Conservation (phyloP, 2,113 vertebrate species). For the Ameiurus melas region DNA sequence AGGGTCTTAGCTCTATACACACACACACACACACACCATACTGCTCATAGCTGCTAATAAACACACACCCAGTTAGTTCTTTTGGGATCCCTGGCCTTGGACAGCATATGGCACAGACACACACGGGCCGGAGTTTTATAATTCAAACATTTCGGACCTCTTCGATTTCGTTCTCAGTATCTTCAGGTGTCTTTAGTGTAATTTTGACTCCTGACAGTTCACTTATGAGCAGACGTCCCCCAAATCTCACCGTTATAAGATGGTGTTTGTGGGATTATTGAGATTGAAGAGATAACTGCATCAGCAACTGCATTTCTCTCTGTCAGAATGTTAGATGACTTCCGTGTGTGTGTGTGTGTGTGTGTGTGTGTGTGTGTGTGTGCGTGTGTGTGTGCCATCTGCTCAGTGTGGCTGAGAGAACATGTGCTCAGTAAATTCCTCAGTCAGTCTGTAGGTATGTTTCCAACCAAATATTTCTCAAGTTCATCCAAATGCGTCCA, state of each 20-base stretch:
- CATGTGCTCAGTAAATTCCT: slow-evolving; percentile 22
- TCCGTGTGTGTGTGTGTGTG: slow-evolving; percentile 3
- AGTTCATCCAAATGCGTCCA: not conserved
- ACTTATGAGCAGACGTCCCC: not conserved
- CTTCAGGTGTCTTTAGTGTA: not conserved
- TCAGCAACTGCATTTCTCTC: not conserved
- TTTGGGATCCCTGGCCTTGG: not conserved
- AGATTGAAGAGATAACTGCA: slow-evolving; percentile 8
- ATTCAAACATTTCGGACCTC: not conserved
- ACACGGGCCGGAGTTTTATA: not conserved
- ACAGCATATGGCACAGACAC: not conserved
- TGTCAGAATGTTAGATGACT: slow-evolving; percentile 17
- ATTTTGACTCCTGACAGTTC: slow-evolving; percentile 1
- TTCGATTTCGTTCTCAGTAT: not conserved
- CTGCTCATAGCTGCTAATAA: slow-evolving; percentile 23
- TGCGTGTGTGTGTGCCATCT: slow-evolving; percentile 54
- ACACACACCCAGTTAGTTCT: slow-evolving; percentile 4
- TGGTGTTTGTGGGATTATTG: slow-evolving; percentile 14
- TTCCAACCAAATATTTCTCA: slow-evolving; percentile 1
- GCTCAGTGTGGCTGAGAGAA: slow-evolving; percentile 7
- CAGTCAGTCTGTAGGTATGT: slow-evolving; percentile 7
- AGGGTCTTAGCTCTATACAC: not conserved
- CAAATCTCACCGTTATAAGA: slow-evolving; percentile 17
- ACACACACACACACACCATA: slow-evolving; percentile 20
- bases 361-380: slow-evolving; percentile 49